Evolutionary conservation across 2,113 vertebrate genomes (phyloP), one percentile per base, ranked within the genome.

Genomic region (Atherinomorus stipes): DNA sequence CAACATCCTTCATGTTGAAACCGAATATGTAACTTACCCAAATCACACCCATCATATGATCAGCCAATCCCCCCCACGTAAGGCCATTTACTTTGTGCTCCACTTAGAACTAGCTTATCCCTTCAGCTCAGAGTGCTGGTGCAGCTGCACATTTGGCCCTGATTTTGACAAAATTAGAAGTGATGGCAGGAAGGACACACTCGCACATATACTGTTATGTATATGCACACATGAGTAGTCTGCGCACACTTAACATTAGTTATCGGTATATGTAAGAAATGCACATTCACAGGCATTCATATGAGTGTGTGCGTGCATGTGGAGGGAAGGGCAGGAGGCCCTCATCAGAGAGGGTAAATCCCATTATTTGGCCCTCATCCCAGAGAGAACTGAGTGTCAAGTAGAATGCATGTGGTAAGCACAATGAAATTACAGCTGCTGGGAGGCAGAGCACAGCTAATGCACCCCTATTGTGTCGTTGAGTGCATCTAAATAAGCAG

Each of bases 401-500:
- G 93, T 94, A 95, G 93, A 91, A 93, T 92, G 92, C 94, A 94
- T 92, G 91, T 86, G 91, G 92, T 93, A 94, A 94, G 90, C 91
- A 91, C 91, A 90, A 94, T 93, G 94, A 94, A 93, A 94, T 93
- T 92, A 93, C 89, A 90, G 91, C 90, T 89, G 92, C 90, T 86
- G 89, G 83, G 90, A 93, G 88, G 84, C 87, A 76, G 87, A 84
- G 85, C 83, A 62, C 83, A 57, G 86, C 86, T 94, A 94, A 94
- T 94, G 93, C 89, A 94, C 89, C 88, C 88, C 92, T 88, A 94
- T 93, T 93, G 94, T 94, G 91, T 93, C 82, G 85, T 94, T 76
- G 86, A 94, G 94, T 93, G 93, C 93, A 93, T 94, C 92, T 92
- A 93, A 94, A 94, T 94, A 94, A 93, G 92, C 89, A 84, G 89